Conservation (phyloP, 2,113 vertebrate genomes). For the Eretmodus cyanostictus region DNA sequence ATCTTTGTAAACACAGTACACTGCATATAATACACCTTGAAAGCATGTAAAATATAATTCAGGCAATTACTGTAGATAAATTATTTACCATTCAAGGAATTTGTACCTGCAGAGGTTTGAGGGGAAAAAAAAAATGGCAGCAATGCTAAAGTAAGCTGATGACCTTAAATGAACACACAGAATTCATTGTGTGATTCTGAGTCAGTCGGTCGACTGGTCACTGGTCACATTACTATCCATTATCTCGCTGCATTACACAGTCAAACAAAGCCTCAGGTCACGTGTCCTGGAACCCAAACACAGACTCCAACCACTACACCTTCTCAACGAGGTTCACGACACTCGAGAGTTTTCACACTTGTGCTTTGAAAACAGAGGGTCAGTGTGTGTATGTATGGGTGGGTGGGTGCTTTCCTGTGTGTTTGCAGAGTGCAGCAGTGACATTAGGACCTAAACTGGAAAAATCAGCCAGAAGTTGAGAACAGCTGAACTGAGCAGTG, state of each 20-base stretch:
- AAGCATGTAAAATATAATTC: not conserved
- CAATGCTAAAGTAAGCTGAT: not conserved
- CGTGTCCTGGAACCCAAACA: slow-evolving; percentile 37
- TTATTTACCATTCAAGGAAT: not conserved
- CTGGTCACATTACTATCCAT: slow-evolving; percentile 33
- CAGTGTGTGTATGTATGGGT: not conserved
- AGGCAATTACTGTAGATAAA: not conserved
- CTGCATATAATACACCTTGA: not conserved
- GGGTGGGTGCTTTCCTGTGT: not conserved
- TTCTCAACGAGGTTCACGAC: not conserved
- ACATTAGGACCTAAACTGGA: not conserved
- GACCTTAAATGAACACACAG: not conserved
- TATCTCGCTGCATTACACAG: slow-evolving; percentile 51
- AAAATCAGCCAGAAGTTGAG: not conserved
- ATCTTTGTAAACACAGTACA: not conserved
- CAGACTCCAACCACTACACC: not conserved
- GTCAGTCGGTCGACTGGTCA: not conserved
- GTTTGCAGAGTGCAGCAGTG: not conserved
- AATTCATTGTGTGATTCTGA: not conserved
- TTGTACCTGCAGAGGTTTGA: not conserved
- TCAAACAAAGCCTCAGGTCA: slow-evolving; percentile 42
- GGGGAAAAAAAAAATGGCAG: not conserved
- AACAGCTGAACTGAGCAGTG: not conserved
- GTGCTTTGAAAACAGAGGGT: not conserved
- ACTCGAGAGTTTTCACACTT: slow-evolving; percentile 15